Evolutionary conservation across 2,113 vertebrate genomes (phyloP).

Genomic region (Typhlomys cinereus): DNA sequence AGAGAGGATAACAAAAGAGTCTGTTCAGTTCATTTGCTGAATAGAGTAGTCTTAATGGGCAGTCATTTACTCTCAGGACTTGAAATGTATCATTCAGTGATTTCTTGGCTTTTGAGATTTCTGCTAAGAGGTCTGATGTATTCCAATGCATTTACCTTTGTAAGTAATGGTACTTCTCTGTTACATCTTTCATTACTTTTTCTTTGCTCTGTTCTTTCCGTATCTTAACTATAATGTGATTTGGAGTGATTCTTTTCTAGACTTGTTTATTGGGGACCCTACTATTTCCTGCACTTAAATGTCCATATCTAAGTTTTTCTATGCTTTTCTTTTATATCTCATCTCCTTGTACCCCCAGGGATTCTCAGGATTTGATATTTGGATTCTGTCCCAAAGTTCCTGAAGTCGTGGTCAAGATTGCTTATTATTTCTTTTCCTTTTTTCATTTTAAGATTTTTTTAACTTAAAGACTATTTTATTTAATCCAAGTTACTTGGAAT

Average conservation of each 20-base stretch:
- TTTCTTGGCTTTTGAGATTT: too few relatives aligned
- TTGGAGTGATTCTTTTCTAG: not conserved
- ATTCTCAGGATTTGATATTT: not conserved
- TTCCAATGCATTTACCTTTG: not conserved
- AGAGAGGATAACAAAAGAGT: too few relatives aligned
- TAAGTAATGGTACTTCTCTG: not conserved
- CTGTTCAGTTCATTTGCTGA: too few relatives aligned
- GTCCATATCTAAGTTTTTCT: not conserved
- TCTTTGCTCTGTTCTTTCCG: not conserved
- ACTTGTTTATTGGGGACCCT: not conserved
- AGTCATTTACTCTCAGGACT: too few relatives aligned
- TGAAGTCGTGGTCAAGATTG: not conserved
- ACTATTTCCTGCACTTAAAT: not conserved
- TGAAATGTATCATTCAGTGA: too few relatives aligned
- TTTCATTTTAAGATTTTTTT: too few relatives aligned
- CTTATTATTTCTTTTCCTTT: too few relatives aligned
- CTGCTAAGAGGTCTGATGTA: too few relatives aligned
- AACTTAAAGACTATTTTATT: too few relatives aligned
- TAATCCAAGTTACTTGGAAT: too few relatives aligned
- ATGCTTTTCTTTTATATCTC: not conserved
- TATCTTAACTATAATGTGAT: not conserved
- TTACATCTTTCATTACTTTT: not conserved
- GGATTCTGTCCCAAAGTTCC: not conserved
- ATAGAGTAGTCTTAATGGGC: not conserved
- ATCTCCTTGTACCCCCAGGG: not conserved